Evolutionary conservation across 2,797 vertebrate genomes (phyloP), one percentile per base, ranked within the genome.

Genomic region (Bovichtus diacanthus): DNA sequence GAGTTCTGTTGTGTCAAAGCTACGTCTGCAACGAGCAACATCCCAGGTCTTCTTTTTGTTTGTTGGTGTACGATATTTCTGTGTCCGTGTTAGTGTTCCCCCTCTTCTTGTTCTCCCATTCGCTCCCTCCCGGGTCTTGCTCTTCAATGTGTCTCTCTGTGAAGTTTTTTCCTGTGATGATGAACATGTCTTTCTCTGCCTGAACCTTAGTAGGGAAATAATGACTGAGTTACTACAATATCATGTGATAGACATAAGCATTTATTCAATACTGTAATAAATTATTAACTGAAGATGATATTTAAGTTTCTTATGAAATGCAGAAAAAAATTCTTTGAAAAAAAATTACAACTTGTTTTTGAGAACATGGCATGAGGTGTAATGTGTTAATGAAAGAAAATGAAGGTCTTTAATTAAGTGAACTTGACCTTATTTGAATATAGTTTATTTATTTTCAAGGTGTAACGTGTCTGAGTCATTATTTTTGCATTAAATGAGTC

Each of bases 361-460:
- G 77, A 91, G 87, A 94, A 92, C 76, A 88, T 90, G 91, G 94
- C 95, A 95, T 95, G 95, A 94, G 81, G 85, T 95, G 80, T 94
- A 93, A 88, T 80, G 91, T 95, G 93, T 94, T 84, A 83, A 82
- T 62, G 87, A 87, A 87, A 86, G 90, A 87, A 90, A 91, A 89
- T 79, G 71, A 88, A 92, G 87, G 81, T 87, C 87, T 91, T 88
- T 83, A 89, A 84, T 88, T 83, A 93, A 87, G 75, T 92, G 70
- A 90, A 88, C 81, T 81, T 87, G 87, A 95, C 78, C 88, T 91
- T 92, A 90, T 90, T 92, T 90, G 77, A 96, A 96, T 95, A 96
- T 92, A 95, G 90, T 95, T 95, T 88, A 94, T 95, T 95, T 95
- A 94, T 95, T 96, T 96, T 95, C 87, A 94, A 93, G 60, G 81